Percentiles rank a stretch among this genome's conserved stretches.
Evolutionary conservation across 2,113 vertebrate genomes (phyloP).

Genomic region (Daboia siamensis): DNA sequence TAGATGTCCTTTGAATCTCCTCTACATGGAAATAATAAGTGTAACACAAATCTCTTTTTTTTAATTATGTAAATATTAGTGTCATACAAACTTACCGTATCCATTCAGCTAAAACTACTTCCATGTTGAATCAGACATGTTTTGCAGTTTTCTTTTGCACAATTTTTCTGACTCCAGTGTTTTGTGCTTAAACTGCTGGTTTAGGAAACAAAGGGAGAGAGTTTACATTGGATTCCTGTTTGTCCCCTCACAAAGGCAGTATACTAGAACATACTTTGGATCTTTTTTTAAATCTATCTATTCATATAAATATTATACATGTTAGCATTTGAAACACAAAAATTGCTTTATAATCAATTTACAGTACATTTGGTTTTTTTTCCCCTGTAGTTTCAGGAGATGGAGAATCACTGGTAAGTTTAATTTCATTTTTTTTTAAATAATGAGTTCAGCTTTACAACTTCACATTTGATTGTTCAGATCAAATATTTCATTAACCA

Average conservation of each 20-base stretch:
- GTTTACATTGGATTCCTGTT: background rate
- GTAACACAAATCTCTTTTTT: background rate
- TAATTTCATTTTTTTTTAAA: conserved; percentile 4
- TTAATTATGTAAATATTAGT: background rate
- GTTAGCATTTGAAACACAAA: background rate
- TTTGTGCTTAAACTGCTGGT: background rate
- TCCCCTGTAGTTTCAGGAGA: conserved; percentile 79
- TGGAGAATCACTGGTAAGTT: conserved; percentile 88
- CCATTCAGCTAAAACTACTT: background rate
- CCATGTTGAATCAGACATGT: background rate
- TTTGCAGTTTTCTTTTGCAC: background rate
- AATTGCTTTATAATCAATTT: background rate
- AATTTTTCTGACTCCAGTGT: background rate
- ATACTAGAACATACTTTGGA: background rate
- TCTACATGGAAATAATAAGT: background rate
- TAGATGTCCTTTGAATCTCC: background rate
- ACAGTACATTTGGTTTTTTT: conserved; percentile 18
- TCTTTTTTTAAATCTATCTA: background rate
- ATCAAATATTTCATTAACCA: background rate
- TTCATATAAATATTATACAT: background rate
- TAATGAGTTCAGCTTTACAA: background rate
- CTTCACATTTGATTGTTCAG: background rate
- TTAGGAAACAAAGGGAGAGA: background rate
- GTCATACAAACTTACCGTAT: background rate
- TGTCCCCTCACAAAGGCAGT: background rate